Evolutionary conservation across 2,797 vertebrate species (phyloP).

Genomic region (Neomorphus geoffroyi): DNA sequence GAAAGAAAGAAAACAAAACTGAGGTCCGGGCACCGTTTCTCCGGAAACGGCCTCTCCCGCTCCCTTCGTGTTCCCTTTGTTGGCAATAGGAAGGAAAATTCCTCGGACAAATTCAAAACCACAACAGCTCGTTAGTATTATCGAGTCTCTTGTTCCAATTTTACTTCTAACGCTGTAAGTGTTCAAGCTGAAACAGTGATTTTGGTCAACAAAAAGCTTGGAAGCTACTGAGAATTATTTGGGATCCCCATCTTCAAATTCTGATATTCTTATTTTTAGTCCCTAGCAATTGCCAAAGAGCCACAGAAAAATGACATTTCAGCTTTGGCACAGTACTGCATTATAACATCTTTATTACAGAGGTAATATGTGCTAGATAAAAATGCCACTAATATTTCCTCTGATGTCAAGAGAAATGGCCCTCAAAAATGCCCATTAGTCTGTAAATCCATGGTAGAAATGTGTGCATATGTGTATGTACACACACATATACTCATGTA

Average conservation of each 20-base stretch:
- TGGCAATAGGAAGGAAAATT: too few species aligned
- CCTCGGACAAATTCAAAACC: too few species aligned
- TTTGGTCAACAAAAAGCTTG: not conserved
- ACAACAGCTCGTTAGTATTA: too few species aligned
- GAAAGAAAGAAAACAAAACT: too few species aligned
- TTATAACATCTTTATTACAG: not conserved
- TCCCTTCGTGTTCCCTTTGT: too few species aligned
- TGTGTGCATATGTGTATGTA: too few species aligned
- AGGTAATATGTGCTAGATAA: not conserved
- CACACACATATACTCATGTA: too few species aligned
- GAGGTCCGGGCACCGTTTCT: too few species aligned
- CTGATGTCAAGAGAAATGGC: not conserved
- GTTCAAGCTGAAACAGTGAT: not conserved
- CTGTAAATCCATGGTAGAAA: not conserved
- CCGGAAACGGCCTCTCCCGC: too few species aligned
- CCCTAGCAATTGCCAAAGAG: not conserved
- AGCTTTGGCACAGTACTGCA: not conserved
- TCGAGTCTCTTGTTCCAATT: not conserved
- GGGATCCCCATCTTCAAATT: not conserved
- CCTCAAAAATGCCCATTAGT: not conserved
- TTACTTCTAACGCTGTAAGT: not conserved
- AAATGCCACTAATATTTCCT: not conserved
- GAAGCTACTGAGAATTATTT: not conserved
- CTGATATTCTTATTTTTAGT: not conserved
- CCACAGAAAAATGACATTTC: not conserved